phyloP scores from a whole-genome alignment of 2,797 vertebrate species.

The Galago senegalensis region DNA sequence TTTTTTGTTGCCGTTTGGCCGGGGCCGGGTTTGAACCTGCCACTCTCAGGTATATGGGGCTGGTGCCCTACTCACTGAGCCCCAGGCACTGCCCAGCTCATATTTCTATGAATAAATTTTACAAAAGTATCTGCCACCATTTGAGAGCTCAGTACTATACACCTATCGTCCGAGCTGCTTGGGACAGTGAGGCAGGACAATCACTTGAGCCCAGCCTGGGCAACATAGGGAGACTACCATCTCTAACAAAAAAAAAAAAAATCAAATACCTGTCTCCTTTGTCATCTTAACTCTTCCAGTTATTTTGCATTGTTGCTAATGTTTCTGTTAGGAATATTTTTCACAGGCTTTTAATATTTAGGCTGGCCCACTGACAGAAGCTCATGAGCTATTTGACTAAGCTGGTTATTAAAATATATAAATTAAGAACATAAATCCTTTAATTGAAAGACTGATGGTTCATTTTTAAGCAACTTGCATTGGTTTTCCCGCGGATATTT shows the following conservation, averaged over 20 bases:
- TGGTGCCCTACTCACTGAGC: too few species aligned
- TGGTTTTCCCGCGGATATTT: constrained; percentile 51
- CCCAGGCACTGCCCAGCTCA: neutral
- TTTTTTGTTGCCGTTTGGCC: too few species aligned
- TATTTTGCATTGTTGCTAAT: constrained; percentile 45
- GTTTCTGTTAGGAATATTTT: constrained; percentile 51
- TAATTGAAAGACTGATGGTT: neutral
- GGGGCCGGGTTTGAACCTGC: too few species aligned
- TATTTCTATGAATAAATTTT: constrained; percentile 23
- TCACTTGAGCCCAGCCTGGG: neutral
- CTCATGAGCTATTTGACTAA: neutral
- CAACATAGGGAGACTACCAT: neutral
- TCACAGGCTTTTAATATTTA: constrained; percentile 2
- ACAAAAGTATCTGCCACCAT: neutral
- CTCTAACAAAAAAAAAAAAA: constrained; percentile 20
- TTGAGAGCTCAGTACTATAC: too few species aligned
- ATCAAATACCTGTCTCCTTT: neutral
- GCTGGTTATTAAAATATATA: neutral
- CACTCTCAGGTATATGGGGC: too few species aligned
- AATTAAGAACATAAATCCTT: neutral
- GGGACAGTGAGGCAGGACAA: neutral
- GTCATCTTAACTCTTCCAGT: neutral
- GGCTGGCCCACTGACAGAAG: neutral
- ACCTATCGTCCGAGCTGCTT: neutral
- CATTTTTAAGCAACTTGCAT: constrained; percentile 39